Evolutionary conservation across 2,888 invertebrate species (phyloP), one percentile per base, ranked within the genome.

Genomic region (Druceiella hillmani): DNA sequence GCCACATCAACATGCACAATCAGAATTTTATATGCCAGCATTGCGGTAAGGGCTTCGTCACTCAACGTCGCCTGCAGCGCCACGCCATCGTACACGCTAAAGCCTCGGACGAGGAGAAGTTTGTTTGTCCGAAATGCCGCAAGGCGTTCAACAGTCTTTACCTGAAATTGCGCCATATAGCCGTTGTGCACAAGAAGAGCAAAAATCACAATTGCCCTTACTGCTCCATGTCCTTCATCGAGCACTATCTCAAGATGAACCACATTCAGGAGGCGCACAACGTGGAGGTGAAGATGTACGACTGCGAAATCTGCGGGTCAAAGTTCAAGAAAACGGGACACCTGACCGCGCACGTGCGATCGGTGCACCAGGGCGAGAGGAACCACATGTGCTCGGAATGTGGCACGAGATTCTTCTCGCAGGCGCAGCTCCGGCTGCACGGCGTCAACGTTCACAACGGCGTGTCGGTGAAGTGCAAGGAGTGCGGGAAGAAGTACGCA

Each of bases 381-480:
- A 66, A 66, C 40, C 55, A 62, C 2, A 62, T 64, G 34, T 67
- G 68, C 41, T 43, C 45, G 0, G 42, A 63, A 2, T 68, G 68
- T 34, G 56, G 56, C 37, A 56, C 61, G 0, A 53, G 62, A 36
- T 68, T 67, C 43, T 66, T 65, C 42, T 59, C 62, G 0, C 75
- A 74, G 34, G 71, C 73, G 34, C 74, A 74, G 43, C 54, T 76
- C 14, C 73, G 72, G 20, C 72, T 71, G 41, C 76, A 76, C 52
- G 65, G 69, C 30, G 61, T 73, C 2, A 75, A 73, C n/a, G n/a
- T n/a, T n/a, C n/a, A n/a, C n/a, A n/a, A n/a, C n/a, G n/a, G n/a
- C n/a, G n/a, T n/a, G n/a, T n/a, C n/a, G n/a, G n/a, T n/a, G n/a
- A 24, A 14, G 10, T 34, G 34, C 10, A n/a, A 14, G 3, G 25